Percentiles rank a stretch among this genome's conserved stretches.
These are phyloP conservation scores for Beris morrisii DNA, from an alignment of 2,888 invertebrate genomes.

Conservation along the genomic window DNA sequence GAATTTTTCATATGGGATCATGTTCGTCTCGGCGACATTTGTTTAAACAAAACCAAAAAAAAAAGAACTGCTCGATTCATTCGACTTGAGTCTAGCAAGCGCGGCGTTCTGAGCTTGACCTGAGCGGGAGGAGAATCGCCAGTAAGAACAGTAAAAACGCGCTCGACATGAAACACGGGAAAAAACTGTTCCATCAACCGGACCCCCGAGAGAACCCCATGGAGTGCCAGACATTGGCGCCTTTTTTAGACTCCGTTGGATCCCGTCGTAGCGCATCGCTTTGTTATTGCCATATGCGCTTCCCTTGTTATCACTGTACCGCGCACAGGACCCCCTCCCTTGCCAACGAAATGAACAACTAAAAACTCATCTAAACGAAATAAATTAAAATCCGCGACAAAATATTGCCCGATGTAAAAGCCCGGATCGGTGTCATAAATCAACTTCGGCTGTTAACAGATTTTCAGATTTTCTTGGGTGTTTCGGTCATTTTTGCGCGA, in stretches of 20 bases:
- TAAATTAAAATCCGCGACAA: slow-evolving; percentile 37
- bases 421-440: slow-evolving; percentile 15
- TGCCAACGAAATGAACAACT: slow-evolving; percentile 7
- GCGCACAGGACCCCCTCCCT: slow-evolving; percentile 22
- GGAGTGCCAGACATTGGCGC: slow-evolving; percentile 36
- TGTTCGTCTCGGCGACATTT: not conserved
- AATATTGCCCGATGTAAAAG: slow-evolving; percentile 33
- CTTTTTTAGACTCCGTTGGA: slow-evolving; percentile 32
- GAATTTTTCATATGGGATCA: slow-evolving; percentile 20
- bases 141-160: too few relatives aligned
- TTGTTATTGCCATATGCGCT: not conserved
- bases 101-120: too few relatives aligned
- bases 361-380: slow-evolving; percentile 21
- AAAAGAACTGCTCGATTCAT: too few relatives aligned
- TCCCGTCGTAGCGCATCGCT: not conserved
- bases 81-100: too few relatives aligned
- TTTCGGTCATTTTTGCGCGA: slow-evolving; percentile 7
- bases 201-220: slow-evolving; percentile 19
- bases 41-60: too few relatives aligned
- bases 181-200: too few relatives aligned
- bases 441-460: slow-evolving; percentile 23
- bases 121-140: too few relatives aligned
- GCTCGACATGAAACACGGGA: too few relatives aligned
- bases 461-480: slow-evolving; percentile 19
- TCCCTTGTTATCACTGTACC: slow-evolving; percentile 19